Base-by-base conservation (phyloP, 2,888 invertebrate genomes). In the Micoletzkya japonica region DNA sequence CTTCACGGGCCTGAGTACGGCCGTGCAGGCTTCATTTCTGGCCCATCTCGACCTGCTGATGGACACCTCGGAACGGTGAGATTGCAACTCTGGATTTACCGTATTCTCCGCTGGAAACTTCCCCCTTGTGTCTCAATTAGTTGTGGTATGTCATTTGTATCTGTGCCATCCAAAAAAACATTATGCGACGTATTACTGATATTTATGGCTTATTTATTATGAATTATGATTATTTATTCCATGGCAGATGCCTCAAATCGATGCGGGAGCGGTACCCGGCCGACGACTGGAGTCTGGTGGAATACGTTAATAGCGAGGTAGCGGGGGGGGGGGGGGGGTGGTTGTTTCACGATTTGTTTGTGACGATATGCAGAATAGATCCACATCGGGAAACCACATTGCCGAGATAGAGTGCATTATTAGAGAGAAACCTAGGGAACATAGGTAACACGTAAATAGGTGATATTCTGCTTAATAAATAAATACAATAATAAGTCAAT, bases 11-110 rank as follows among this genome's bases (percentile, higher is more conserved):
- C 71, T 79, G 17, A 73, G 73, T 10, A 71, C 74, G 56, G 69
- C 72, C 2, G 73, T 79, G 26, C 76, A 77, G 52, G 52, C 64
- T 2, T 67, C 64, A n/a, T 50, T 79, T 0, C 70, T 76, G 28
- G 32, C 60, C 24, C 79, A 79, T 70, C 56, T 77, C 4, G 77
- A 75, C n/a, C 37, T 76, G 10, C 61, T 79, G n/a, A 72, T 72
- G 4, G 75, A 74, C 3, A 73, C 73, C 1, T 79, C 77, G 79
- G 79, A 79, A 54, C 69, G 63, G 50, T 71, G 72, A 4, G 44
- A 10, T 14, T 44, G 10, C 10, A 14, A 20, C 44, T 44, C 44
- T 44, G 10, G 44, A 14, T 44, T 44, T 14, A 30, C 37, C 37
- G 52, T 37, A 32, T 56, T 60, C 1, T 1, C 4, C 28, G 17